Evolutionary conservation across 2,797 vertebrate species (phyloP).

Genomic region (Spinus pinus): DNA sequence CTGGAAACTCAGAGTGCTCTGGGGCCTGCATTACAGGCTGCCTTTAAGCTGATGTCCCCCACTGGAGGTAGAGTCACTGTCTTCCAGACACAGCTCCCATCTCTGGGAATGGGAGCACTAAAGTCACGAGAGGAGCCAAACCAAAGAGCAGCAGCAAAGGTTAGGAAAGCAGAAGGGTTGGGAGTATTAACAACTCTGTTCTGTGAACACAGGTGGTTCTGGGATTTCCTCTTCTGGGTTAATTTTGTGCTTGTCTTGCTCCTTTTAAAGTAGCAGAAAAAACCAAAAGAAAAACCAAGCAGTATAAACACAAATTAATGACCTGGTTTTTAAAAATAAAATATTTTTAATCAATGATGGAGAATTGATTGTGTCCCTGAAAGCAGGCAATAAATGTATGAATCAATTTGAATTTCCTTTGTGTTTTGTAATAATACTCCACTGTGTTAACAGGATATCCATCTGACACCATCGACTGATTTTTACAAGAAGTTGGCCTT

Average conservation of each 20-base stretch:
- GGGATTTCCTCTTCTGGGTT: neutral
- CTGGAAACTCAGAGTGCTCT: constrained; percentile 95
- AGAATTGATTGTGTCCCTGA: neutral
- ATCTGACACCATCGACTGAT: constrained; percentile 92
- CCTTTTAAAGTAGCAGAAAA: neutral
- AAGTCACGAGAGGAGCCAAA: constrained; percentile 93
- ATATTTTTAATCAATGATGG: neutral
- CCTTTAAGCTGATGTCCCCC: constrained; percentile 92
- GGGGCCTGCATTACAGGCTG: constrained; percentile 91
- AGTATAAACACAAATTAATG: neutral
- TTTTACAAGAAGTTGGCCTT: constrained; percentile 98
- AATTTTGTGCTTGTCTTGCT: neutral
- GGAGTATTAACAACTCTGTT: neutral
- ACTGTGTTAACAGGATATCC: constrained; percentile 84
- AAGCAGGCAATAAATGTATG: neutral
- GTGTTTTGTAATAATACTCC: neutral
- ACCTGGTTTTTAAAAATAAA: neutral
- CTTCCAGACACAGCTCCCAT: constrained; percentile 95
- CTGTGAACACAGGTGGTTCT: neutral
- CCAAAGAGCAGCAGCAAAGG: constrained; percentile 90
- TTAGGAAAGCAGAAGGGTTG: constrained; percentile 41
- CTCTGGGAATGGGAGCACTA: constrained; percentile 87
- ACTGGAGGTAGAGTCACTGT: constrained; percentile 93
- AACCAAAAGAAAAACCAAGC: neutral
- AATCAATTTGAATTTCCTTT: neutral